phyloP scores from a whole-genome alignment of 2,888 invertebrate genomes.

The Parnassius mnemosyne region DNA sequence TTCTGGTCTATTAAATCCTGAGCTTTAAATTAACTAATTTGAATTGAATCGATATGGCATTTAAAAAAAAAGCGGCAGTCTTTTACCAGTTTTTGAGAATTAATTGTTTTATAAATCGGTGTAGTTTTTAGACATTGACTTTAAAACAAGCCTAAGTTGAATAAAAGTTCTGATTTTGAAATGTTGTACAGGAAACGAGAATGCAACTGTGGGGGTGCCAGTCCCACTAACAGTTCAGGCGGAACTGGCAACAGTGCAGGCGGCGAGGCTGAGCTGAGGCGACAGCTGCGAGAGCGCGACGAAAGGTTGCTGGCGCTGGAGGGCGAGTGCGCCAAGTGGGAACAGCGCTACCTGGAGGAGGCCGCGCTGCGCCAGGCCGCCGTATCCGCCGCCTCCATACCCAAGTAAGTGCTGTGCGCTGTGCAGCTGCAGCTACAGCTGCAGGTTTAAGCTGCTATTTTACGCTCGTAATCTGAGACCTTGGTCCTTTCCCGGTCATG shows the following conservation, averaged over 20 bases:
- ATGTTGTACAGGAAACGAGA: conserved; percentile 50
- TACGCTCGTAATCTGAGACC: too few species aligned
- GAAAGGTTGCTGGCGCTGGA: conserved; percentile 81
- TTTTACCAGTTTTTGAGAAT: too few species aligned
- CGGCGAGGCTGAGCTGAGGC: conserved; percentile 78
- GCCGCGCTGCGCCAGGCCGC: conserved; percentile 88
- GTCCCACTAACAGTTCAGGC: conserved; percentile 34
- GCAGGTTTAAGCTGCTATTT: conserved; percentile 46
- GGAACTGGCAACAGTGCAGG: conserved; percentile 51
- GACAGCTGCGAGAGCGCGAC: conserved; percentile 66
- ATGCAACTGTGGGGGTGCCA: conserved; percentile 51
- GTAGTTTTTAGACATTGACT: too few species aligned
- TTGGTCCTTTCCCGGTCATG: too few species aligned
- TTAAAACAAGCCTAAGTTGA: too few species aligned
- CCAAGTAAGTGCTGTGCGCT: conserved; percentile 74
- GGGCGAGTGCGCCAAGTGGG: conserved; percentile 92
- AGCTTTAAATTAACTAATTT: too few species aligned
- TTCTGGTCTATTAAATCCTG: too few species aligned
- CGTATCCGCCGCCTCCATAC: conserved; percentile 88
- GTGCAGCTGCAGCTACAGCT: conserved; percentile 48
- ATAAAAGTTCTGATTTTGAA: too few species aligned
- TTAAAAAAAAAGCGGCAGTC: too few species aligned
- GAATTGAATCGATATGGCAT: too few species aligned
- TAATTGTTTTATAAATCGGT: too few species aligned
- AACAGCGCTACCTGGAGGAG: conserved; percentile 91